A percentile compares a stretch with the other conserved stretches of the same genome.
phyloP scores from a whole-genome alignment of 1,140 invertebrate genomes.

The Frieseomelitta varia region DNA sequence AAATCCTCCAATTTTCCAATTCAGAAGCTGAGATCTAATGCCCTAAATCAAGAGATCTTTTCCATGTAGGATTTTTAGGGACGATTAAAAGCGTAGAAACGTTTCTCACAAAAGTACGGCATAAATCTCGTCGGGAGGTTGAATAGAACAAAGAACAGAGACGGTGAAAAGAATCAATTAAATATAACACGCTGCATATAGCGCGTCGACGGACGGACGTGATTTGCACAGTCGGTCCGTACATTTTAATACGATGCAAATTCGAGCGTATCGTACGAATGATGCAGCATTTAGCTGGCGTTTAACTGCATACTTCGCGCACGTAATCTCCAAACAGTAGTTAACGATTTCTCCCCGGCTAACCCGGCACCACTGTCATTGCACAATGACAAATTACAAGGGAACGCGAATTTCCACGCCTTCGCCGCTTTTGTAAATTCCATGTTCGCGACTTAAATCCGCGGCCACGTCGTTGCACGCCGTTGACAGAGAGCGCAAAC shows the following conservation, averaged over 20 bases:
- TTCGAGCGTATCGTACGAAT: neutral
- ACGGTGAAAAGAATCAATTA: conserved; percentile 9
- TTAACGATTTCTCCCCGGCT: neutral
- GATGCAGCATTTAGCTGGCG: neutral
- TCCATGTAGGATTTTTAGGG: neutral
- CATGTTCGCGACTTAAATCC: neutral
- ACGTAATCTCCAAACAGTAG: conserved; percentile 3
- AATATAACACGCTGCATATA: neutral
- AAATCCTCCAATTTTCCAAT: too few species aligned
- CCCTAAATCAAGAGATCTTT: too few species aligned
- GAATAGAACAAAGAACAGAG: neutral
- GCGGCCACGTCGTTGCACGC: neutral
- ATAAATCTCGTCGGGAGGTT: neutral
- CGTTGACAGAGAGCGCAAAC: neutral
- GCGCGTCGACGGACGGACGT: neutral
- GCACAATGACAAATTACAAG: neutral
- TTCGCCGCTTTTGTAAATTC: neutral
- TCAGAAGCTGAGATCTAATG: too few species aligned
- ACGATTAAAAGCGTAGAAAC: neutral
- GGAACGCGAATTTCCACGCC: neutral
- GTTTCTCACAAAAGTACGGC: neutral
- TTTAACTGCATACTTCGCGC: neutral
- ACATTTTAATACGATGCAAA: conserved; percentile 5
- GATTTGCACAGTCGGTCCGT: neutral
- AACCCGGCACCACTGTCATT: neutral